Evolutionary conservation across 2,888 invertebrate species (phyloP).

Genomic region (Sinopyrophorus schimmeli): DNA sequence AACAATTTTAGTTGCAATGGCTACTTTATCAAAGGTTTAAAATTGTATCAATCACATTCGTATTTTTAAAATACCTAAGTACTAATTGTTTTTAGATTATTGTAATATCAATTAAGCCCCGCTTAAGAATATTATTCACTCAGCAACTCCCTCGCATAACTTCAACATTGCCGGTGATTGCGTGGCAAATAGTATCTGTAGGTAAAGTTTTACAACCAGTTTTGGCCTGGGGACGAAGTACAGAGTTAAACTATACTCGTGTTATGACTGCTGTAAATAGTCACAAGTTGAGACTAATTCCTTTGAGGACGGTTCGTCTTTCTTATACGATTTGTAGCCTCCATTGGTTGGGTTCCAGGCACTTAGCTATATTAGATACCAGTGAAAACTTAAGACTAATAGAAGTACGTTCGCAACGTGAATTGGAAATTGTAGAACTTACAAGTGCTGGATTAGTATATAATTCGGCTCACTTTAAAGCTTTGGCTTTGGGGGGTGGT

Average conservation of each 20-base stretch:
- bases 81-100: slow-evolving; percentile 61
- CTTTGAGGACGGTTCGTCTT: slow-evolving; percentile 71
- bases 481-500: slow-evolving; percentile 93
- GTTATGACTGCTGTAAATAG: slow-evolving; percentile 60
- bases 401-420: slow-evolving; percentile 87
- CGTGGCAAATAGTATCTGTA: slow-evolving; percentile 90
- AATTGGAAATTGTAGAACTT: slow-evolving; percentile 81
- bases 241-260: slow-evolving; percentile 84
- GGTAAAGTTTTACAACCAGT: slow-evolving; percentile 78
- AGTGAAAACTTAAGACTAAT: slow-evolving; percentile 84
- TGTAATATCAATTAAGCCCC: slow-evolving; percentile 76
- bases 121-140: slow-evolving; percentile 76
- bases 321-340: slow-evolving; percentile 74
- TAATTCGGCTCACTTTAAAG: slow-evolving; percentile 86
- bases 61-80: neutral
- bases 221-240: slow-evolving; percentile 85
- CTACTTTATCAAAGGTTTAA: slow-evolving; percentile 92
- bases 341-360: slow-evolving; percentile 81
- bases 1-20: slow-evolving; percentile 85
- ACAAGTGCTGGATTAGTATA: slow-evolving; percentile 81
- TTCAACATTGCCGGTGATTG: slow-evolving; percentile 83
- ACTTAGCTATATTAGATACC: slow-evolving; percentile 82
- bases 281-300: slow-evolving; percentile 59
- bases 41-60: too few relatives aligned
- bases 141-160: slow-evolving; percentile 72